Evolutionary conservation across 2,113 vertebrate species (phyloP).

Genomic region (Ceyx margarethae): DNA sequence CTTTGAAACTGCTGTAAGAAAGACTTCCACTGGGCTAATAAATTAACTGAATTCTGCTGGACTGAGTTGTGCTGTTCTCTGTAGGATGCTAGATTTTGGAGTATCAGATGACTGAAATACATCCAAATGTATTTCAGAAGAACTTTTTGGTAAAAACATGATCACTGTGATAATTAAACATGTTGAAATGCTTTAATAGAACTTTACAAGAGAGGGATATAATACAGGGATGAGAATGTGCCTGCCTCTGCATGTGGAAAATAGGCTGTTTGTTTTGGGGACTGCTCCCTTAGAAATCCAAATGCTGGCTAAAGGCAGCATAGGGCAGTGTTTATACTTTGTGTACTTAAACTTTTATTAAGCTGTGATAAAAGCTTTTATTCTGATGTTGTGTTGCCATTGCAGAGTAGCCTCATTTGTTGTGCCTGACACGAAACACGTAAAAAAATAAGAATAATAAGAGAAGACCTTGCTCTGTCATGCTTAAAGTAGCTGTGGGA

Average conservation of each 20-base stretch:
- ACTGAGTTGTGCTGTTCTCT: background rate
- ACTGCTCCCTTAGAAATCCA: background rate
- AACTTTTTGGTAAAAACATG: background rate
- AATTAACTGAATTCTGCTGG: background rate
- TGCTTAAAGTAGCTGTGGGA: constrained; percentile 51
- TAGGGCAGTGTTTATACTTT: background rate
- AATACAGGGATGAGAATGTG: background rate
- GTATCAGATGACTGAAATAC: background rate
- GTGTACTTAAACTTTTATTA: background rate
- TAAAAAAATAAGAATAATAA: constrained; percentile 27
- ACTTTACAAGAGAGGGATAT: background rate
- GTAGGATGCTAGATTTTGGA: background rate
- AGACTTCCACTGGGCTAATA: background rate
- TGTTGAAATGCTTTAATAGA: background rate
- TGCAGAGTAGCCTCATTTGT: constrained; percentile 2
- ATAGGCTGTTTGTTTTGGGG: rapidly evolving
- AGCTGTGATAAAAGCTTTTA: background rate
- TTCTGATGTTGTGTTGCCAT: background rate
- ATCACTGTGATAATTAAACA: background rate
- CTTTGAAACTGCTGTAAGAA: background rate
- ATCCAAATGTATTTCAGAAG: background rate
- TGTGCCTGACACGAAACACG: constrained; percentile 28
- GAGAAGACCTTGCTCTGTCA: constrained; percentile 45
- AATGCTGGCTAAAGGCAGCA: background rate
- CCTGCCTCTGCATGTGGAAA: background rate